phyloP scores from a whole-genome alignment of 1,140 invertebrate species.

The Zeugodacus cucurbitae region DNA sequence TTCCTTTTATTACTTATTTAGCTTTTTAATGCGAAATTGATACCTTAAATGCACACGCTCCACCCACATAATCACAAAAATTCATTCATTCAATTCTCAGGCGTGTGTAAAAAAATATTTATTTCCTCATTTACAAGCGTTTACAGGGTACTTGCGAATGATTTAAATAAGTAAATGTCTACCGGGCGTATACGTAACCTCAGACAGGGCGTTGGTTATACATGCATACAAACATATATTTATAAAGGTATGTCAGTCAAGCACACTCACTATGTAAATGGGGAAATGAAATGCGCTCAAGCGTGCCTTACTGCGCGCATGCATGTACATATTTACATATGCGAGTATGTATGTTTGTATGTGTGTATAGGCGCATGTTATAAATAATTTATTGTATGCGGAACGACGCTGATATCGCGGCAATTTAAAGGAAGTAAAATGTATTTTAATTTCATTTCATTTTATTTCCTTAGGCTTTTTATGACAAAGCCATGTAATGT shows the following conservation, averaged over 20 bases:
- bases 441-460: background rate
- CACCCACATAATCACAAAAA: background rate
- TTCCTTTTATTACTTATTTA: background rate
- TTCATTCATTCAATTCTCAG: too few species aligned
- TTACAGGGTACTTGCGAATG: background rate
- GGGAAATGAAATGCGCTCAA: background rate
- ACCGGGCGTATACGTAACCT: constrained; percentile 21
- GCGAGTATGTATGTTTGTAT: background rate
- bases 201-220: background rate
- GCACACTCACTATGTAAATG: background rate
- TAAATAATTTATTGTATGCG: background rate
- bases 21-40: background rate
- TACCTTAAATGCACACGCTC: background rate
- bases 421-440: constrained; percentile 8
- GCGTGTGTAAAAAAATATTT: background rate
- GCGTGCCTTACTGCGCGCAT: background rate
- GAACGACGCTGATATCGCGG: background rate
- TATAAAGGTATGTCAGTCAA: background rate
- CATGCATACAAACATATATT: background rate
- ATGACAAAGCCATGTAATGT: background rate
- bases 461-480: background rate
- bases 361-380: background rate
- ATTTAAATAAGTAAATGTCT: background rate
- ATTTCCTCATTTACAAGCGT: constrained; percentile 6
- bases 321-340: background rate